These are phyloP conservation scores for Spodoptera littoralis DNA, from an alignment of 2,888 invertebrate species.

Conservation along the genomic window DNA sequence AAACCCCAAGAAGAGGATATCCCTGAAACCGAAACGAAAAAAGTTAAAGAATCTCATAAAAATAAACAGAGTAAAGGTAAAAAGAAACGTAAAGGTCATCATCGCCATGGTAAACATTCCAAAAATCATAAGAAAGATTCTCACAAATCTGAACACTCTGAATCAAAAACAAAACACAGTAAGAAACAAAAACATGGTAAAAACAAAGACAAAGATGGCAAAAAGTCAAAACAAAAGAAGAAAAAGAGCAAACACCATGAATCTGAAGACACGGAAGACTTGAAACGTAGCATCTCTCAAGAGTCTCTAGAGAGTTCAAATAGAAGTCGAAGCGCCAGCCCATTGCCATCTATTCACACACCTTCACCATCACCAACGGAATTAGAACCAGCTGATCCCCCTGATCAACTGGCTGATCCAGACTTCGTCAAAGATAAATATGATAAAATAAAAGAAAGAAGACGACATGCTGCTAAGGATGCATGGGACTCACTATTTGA, in stretches of 20 bases:
- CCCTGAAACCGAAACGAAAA: constrained; percentile 61
- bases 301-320: constrained; percentile 82
- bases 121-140: constrained; percentile 80
- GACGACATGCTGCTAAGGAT: constrained; percentile 86
- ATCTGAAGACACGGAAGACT: constrained; percentile 59
- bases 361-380: constrained; percentile 80
- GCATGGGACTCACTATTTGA: constrained; percentile 85
- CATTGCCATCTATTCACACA: constrained; percentile 83
- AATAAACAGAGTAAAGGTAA: constrained; percentile 79
- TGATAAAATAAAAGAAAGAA: constrained; percentile 90
- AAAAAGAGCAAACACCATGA: constrained; percentile 81
- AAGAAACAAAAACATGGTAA: constrained; percentile 79
- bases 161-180: constrained; percentile 74
- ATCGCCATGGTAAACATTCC: constrained; percentile 85
- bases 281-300: constrained; percentile 69
- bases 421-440: constrained; percentile 89
- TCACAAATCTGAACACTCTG: constrained; percentile 72
- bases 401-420: constrained; percentile 72
- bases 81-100: constrained; percentile 84
- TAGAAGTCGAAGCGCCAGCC: constrained; percentile 82
- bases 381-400: constrained; percentile 60
- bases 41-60: constrained; percentile 81
- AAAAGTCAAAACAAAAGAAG: constrained; percentile 85
- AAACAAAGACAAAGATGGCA: constrained; percentile 81
- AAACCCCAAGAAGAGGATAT: constrained; percentile 53